Evolutionary conservation across 1,140 invertebrate species (phyloP), one percentile per base, ranked within the genome.

Genomic region (Odontomachus brunneus): DNA sequence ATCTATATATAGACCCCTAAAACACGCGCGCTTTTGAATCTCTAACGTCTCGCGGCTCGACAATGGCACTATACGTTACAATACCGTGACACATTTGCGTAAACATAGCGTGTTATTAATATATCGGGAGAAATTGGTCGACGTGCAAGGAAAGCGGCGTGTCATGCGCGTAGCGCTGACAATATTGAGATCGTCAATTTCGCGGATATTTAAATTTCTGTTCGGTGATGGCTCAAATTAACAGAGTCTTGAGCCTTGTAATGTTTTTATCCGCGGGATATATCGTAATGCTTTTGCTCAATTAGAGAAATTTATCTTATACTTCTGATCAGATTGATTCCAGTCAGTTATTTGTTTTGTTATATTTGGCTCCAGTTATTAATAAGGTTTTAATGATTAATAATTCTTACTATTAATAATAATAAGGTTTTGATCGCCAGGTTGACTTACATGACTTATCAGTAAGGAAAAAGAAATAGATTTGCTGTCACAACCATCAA

Each of bases 1-100:
- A 48, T 48, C 65, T 80, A 80, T 80, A 59, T 80, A 80, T 80
- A 80, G 17, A 14, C 44, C 11, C 22, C 7, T 75, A 74, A 75
- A 82, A 74, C 26, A 74, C 11, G 38, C 67, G 55, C 22, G 53
- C 44, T 57, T n/a, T 63, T n/a, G 11, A 24, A 71, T 57, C 62
- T 76, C 53, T 66, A 14, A 19, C 29, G 26, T 60, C 51, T 80
- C n/a, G 26, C 69, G 14, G 3, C 26, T 48, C 24, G 65, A 55
- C 62, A 76, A 76, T 76, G 29, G 26, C 22, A 69, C 33, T 24
- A n/a, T n/a, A 33, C n/a, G 38, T 80, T 24, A 67, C 22, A 78
- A 80, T 44, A n/a, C 24, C 17, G 22, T 26, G 14, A 7, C 59
- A 38, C 14, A 59, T 48, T 55, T 66, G 1, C n/a, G 24, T 11